Evolutionary conservation across 2,113 vertebrate genomes (phyloP), one percentile per base, ranked within the genome.

Genomic region (Lagopus leucura): DNA sequence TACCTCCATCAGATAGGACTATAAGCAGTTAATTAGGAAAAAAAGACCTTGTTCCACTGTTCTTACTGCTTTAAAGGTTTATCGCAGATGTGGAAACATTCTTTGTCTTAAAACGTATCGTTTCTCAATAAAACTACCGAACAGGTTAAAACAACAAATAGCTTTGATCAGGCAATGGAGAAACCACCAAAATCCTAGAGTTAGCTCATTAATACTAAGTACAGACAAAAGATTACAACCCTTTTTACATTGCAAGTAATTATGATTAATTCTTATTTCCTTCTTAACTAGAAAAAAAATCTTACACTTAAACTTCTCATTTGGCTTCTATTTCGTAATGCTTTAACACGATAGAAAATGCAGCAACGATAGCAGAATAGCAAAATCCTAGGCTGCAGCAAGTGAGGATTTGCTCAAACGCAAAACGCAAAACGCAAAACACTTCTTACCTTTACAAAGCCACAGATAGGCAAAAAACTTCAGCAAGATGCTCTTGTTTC

Each of bases 51-150:
- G 38, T 63, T 92, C 69, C 24, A 83, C 13, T 72, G 76, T 88
- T 52, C 50, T 82, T 11, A 69, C 38, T 36, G 43, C 24, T 91
- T 63, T 52, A 17, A 93, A 96, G 72, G 42, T 16, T 66, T 85
- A 67, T 74, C 84, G 4, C 38, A 91, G 92, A 47, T 67, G 52
- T 36, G 32, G 73, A 18, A 61, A 25, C 14, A 12, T 32, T 50
- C 10, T 86, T 79, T 75, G 67, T 38, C 88, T 92, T 94, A 80
- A 91, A 90, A 96, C 9, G 85, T 82, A 82, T 82, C 74, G 10
- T 79, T 67, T 72, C 50, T 64, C 75, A 80, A 63, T 93, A 92
- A 87, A 95, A 92, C 13, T 40, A 89, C 73, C 90, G 55, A 86
- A 42, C 48, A 85, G 63, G 66, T 32, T 6, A 66, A 89, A 84